Evolutionary conservation across 2,113 vertebrate genomes (phyloP), one percentile per base, ranked within the genome.

Genomic region (Tyto alba): DNA sequence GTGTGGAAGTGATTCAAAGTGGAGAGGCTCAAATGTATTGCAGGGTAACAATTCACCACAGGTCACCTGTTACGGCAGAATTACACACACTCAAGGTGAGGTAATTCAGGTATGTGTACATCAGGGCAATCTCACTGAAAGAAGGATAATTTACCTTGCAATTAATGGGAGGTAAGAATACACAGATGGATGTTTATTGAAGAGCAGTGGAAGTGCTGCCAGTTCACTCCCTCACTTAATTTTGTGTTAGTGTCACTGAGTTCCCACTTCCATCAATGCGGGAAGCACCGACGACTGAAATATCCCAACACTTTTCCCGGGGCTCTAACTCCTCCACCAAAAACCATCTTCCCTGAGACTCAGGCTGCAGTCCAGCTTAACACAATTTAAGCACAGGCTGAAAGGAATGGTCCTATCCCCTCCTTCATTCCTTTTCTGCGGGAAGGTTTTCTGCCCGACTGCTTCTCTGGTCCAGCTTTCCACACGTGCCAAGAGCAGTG

Each of bases 131-230:
- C 48, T 43, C 71, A 3, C 74, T 26, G 38, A 12, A 59, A 36
- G 60, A 20, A 66, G 68, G 69, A 47, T 7, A 40, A 90, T 0
- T 64, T 27, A 43, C 34, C 48, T 53, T 59, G 55, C 38, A 93
- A 26, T 47, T 69, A 41, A 25, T 0, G 2, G 16, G 29, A 59
- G 64, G 29, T 3, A 85, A 40, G n/a, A 63, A 68, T 2, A 69
- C 3, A 1, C 38, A 25, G 66, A 19, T 7, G 62, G 78, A 1
- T 26, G 10, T n/a, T 88, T 48, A 22, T 0, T 66, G 62, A 60
- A 52, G 29, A 85, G 16, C 10, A 71, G 69, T 0, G 2, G 76
- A 57, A 0, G 0, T 22, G 47, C 47, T 85, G 38, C 40, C 63
- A 55, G 52, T 36, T 59, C 53, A 16, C 7, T 47, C 38, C 47